These are phyloP conservation scores for Drosophila eohydei DNA, from an alignment of 2,888 invertebrate species.

Conservation along the genomic window DNA sequence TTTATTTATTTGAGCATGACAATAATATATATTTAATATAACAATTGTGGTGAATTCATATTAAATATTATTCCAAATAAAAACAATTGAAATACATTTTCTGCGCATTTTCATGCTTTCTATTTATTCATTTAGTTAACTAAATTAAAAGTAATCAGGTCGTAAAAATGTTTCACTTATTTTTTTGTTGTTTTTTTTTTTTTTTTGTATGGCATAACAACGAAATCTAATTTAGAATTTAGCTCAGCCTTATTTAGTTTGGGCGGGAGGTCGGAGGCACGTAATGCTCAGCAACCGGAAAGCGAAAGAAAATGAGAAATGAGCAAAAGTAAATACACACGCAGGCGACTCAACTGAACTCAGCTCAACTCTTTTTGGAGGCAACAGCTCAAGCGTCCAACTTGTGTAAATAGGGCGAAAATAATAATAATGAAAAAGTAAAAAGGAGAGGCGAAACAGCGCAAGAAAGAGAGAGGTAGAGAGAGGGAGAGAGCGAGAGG, in stretches of 20 bases:
- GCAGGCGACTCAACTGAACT: slow-evolving; percentile 51
- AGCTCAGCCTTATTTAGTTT: slow-evolving; percentile 53
- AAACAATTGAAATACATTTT: not conserved
- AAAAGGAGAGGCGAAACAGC: slow-evolving; percentile 3
- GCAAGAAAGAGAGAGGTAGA: not conserved
- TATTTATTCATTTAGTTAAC: slow-evolving; percentile 6
- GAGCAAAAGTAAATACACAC: slow-evolving; percentile 54
- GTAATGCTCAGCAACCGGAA: slow-evolving; percentile 32
- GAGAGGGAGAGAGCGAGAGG: not conserved
- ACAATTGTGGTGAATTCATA: too few relatives aligned
- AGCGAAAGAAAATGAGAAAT: slow-evolving; percentile 67
- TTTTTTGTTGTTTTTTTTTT: not conserved
- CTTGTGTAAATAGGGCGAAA: slow-evolving; percentile 57
- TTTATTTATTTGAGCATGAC: not conserved
- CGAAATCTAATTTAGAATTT: slow-evolving; percentile 65
- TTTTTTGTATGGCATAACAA: slow-evolving; percentile 31
- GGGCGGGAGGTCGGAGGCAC: slow-evolving; percentile 9
- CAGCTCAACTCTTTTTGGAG: slow-evolving; percentile 41
- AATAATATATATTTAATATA: too few relatives aligned
- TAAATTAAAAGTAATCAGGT: slow-evolving; percentile 33
- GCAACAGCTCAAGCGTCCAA: slow-evolving; percentile 42
- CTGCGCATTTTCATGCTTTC: not conserved
- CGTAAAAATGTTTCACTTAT: not conserved
- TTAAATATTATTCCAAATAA: not conserved
- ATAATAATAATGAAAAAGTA: slow-evolving; percentile 32